These are phyloP conservation scores for Eugnorisma glareosa DNA, from an alignment of 2,888 invertebrate species.

Conservation along the genomic window DNA sequence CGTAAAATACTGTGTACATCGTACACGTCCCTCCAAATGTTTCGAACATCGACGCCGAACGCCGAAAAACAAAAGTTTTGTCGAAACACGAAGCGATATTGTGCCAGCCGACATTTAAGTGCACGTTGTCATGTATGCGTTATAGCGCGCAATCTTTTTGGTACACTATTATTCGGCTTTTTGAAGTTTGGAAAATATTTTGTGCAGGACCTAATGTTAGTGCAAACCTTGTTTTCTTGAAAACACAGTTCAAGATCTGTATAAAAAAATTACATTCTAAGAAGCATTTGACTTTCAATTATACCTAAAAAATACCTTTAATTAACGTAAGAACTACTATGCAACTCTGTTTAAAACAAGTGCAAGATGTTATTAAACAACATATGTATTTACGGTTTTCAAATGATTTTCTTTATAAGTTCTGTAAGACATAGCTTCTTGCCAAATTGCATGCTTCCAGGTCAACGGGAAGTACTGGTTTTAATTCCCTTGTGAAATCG, in stretches of 20 bases:
- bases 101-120: conserved; percentile 41
- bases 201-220: not conserved
- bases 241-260: not conserved
- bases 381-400: no score
- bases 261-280: no score
- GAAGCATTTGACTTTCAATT: no score
- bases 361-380: no score
- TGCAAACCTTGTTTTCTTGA: not conserved
- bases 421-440: no score
- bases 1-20: conserved; percentile 42
- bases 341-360: no score
- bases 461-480: no score
- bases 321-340: no score
- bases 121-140: conserved; percentile 50
- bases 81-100: conserved; percentile 51
- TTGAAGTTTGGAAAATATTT: conserved; percentile 10
- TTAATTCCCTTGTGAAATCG: no score
- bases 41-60: conserved; percentile 37
- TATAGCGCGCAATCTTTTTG: conserved; percentile 31
- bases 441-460: no score
- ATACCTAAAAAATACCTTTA: no score
- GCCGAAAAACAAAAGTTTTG: conserved; percentile 57
- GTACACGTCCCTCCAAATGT: conserved; percentile 36
- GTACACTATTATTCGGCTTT: conserved; percentile 24
- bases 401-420: no score